Evolutionary conservation across 2,113 vertebrate genomes (phyloP).

Genomic region (Melanerpes formicivorus): DNA sequence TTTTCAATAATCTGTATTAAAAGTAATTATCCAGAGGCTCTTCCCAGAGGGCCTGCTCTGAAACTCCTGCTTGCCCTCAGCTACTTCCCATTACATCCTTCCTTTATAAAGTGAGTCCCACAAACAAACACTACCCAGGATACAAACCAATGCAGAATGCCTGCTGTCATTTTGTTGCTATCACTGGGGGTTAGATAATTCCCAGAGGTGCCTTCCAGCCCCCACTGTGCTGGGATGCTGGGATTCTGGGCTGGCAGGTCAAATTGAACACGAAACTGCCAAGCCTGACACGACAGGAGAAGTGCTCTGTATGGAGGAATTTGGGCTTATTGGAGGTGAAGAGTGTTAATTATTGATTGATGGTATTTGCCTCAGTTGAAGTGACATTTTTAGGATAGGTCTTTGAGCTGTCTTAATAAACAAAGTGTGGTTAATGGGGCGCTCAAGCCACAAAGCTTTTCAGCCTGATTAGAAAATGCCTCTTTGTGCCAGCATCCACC

Average conservation of each 20-base stretch:
- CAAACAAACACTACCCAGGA: rapidly evolving
- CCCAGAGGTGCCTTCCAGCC: no score
- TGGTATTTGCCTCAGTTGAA: not conserved
- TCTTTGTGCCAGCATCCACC: not conserved
- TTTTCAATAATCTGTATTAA: not conserved
- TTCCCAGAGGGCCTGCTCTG: not conserved
- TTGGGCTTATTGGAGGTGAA: not conserved
- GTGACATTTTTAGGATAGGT: not conserved
- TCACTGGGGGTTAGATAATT: not conserved
- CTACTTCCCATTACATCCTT: not conserved
- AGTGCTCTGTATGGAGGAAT: constrained; percentile 12
- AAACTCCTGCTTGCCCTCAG: not conserved
- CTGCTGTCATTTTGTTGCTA: not conserved
- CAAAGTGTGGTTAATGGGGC: not conserved
- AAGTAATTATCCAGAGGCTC: not conserved
- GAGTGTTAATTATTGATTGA: constrained; percentile 67
- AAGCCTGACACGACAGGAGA: not conserved
- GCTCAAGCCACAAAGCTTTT: not conserved
- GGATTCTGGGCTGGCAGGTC: not conserved
- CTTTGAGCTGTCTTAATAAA: constrained; percentile 8
- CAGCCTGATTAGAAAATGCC: not conserved
- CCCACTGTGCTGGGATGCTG: no score
- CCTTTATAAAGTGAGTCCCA: not conserved
- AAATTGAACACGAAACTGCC: not conserved
- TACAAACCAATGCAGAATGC: not conserved